Percentiles rank a stretch among this genome's conserved stretches.
These are phyloP conservation scores for Lagria hirta DNA, from an alignment of 2,888 invertebrate genomes.

Conservation along the genomic window DNA sequence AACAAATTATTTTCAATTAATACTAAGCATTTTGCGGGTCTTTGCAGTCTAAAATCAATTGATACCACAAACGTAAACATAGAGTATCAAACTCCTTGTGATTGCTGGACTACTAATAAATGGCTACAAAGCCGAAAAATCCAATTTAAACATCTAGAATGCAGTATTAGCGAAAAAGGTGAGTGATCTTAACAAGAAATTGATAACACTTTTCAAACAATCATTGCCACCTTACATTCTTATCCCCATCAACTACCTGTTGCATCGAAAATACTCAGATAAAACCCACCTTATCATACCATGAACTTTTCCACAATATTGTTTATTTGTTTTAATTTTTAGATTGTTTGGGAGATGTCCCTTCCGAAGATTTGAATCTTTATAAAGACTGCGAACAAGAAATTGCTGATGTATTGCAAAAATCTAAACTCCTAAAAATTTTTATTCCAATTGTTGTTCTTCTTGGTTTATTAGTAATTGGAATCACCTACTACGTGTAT, in stretches of 20 bases:
- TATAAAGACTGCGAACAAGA: constrained; percentile 9
- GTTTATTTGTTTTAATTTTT: constrained; percentile 9
- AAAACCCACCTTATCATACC: too few species aligned
- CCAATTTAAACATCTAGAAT: constrained; percentile 40
- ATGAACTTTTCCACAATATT: too few species aligned
- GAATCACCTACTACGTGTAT: too few species aligned
- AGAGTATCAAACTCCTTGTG: constrained; percentile 42
- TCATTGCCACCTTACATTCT: too few species aligned
- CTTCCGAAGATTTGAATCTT: constrained; percentile 11
- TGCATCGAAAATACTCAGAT: too few species aligned
- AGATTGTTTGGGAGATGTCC: constrained; percentile 17
- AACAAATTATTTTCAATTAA: constrained; percentile 39
- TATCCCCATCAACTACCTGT: too few species aligned
- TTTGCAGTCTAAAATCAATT: constrained; percentile 46
- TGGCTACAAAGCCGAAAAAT: constrained; percentile 45
- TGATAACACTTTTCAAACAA: too few species aligned
- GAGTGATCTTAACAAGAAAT: constrained; percentile 30
- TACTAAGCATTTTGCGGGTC: constrained; percentile 44
- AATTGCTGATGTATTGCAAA: constrained; percentile 3
- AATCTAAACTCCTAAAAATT: constrained; percentile 12
- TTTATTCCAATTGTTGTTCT: constrained; percentile 1
- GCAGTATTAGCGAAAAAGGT: constrained; percentile 38
- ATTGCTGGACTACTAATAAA: constrained; percentile 46
- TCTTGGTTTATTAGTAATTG: too few species aligned
- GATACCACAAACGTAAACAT: constrained; percentile 42